Conservation (phyloP, 2,888 invertebrate species). For the Agonopterix alstromeriana region DNA sequence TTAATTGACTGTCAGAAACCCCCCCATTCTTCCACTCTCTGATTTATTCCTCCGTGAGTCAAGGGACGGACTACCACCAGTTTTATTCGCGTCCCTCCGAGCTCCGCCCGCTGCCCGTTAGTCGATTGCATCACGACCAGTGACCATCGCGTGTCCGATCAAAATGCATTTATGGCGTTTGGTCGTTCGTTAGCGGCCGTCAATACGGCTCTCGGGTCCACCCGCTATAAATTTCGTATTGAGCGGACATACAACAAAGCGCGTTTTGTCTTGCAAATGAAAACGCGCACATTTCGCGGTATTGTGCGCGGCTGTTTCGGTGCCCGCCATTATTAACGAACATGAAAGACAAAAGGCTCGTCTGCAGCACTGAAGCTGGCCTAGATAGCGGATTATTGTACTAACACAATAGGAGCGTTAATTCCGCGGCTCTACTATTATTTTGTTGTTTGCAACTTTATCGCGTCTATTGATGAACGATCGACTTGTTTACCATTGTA, state of each 20-base stretch:
- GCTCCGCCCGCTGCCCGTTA: background rate
- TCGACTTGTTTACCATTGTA: slow-evolving; percentile 27
- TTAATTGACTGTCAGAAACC: too few species aligned
- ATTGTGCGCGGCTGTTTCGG: slow-evolving; percentile 77
- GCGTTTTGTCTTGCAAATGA: slow-evolving; percentile 77
- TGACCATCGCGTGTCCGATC: slow-evolving; percentile 22
- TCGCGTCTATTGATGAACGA: slow-evolving; percentile 64
- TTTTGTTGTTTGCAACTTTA: slow-evolving; percentile 74
- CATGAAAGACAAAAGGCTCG: slow-evolving; percentile 78
- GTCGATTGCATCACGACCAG: background rate
- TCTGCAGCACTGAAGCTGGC: slow-evolving; percentile 76
- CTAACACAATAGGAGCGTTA: slow-evolving; percentile 76
- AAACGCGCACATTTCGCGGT: slow-evolving; percentile 77
- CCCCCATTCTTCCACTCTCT: too few species aligned
- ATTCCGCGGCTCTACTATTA: slow-evolving; percentile 73
- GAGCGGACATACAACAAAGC: slow-evolving; percentile 76
- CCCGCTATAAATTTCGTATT: slow-evolving; percentile 75
- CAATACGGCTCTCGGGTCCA: slow-evolving; percentile 67
- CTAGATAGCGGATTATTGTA: slow-evolving; percentile 77
- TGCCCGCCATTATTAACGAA: slow-evolving; percentile 76
- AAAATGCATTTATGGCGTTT: slow-evolving; percentile 66
- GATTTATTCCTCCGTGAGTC: too few species aligned
- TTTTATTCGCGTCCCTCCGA: too few species aligned
- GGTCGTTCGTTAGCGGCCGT: slow-evolving; percentile 68
- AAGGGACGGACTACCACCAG: too few species aligned